Base-by-base conservation (phyloP, 2,797 vertebrate genomes). In the Cossypha niveicapilla region DNA sequence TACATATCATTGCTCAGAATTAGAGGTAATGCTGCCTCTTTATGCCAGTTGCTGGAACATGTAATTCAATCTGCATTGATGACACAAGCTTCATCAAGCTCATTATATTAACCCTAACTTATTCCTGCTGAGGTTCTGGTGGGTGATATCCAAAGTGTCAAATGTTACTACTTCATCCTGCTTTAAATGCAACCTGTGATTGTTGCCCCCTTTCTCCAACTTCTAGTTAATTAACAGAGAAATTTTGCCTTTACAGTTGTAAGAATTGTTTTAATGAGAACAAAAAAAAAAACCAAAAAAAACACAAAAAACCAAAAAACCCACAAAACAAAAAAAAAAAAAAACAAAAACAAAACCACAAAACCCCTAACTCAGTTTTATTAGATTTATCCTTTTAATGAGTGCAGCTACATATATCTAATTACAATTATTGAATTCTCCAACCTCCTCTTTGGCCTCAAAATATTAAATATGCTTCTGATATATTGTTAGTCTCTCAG, bases 371-470 rank as follows among this genome's bases (percentile, higher is more conserved):
- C 14, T 67, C 35, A 15, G 1, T 44, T 91, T 77, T 72, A 39
- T 87, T 86, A 88, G 58, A 80, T 87, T 70, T 76, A 54, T 70
- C 41, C 27, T 68, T 93, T 70, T 82, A 93, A 86, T 79, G 53
- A 71, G 57, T 70, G 13, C 35, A 54, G 25, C 63, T 71, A 66
- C 18, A 7, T 78, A n/a, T 39, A 45, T 78, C 58, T 95, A 62
- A 83, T 93, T 90, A 70, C n/a, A 93, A 32, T 74, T 71, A 80
- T 1, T 83, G 62, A 88, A 37, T 85, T 86, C 41, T 47, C 32
- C 50, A 84, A 5, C 30, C 18, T 70, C 45, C 24, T 13, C 65
- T 88, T 79, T 80, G 73, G 17, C 54, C 68, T 66, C 5, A 66
- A 73, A 78, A 30, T 57, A 70, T 61, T 57, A 68, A 94, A 60